Conservation (phyloP, 2,888 invertebrate species). For the Trissonchulus sp. region DNA sequence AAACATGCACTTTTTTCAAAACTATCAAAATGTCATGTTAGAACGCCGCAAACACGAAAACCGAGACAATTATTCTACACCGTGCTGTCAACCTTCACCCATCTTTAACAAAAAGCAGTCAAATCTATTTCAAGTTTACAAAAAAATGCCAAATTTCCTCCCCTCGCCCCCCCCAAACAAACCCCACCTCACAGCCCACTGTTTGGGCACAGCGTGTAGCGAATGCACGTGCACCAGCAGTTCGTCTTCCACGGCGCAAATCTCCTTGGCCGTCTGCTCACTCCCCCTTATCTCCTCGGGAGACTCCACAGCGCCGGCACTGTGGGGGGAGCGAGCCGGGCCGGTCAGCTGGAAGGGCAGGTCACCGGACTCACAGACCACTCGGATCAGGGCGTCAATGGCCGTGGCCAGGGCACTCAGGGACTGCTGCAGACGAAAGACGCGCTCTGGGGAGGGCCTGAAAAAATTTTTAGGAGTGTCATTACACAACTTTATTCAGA, state of each 20-base stretch:
- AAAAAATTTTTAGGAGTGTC: no score
- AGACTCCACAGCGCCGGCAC: background rate
- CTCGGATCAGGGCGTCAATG: background rate
- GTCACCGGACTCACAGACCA: background rate
- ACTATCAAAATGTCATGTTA: no score
- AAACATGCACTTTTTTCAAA: no score
- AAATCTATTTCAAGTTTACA: background rate
- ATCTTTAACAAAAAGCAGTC: background rate
- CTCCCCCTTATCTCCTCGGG: conserved; percentile 50
- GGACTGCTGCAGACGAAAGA: background rate
- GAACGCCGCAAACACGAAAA: no score
- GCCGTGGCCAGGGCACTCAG: background rate
- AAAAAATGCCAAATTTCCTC: no score
- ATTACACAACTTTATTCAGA: no score
- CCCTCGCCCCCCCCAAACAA: background rate
- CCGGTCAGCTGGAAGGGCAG: background rate
- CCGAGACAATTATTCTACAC: no score
- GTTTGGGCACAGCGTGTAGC: conserved; percentile 44
- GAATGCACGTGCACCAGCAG: conserved; percentile 53
- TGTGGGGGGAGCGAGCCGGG: background rate
- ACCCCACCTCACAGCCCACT: conserved; percentile 37
- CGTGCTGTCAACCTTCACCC: no score
- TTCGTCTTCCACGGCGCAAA: conserved; percentile 47
- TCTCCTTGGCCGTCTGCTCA: conserved; percentile 45
- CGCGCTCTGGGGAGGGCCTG: background rate